Evolutionary conservation across 2,113 vertebrate species (phyloP).

Genomic region (Ochotona princeps): DNA sequence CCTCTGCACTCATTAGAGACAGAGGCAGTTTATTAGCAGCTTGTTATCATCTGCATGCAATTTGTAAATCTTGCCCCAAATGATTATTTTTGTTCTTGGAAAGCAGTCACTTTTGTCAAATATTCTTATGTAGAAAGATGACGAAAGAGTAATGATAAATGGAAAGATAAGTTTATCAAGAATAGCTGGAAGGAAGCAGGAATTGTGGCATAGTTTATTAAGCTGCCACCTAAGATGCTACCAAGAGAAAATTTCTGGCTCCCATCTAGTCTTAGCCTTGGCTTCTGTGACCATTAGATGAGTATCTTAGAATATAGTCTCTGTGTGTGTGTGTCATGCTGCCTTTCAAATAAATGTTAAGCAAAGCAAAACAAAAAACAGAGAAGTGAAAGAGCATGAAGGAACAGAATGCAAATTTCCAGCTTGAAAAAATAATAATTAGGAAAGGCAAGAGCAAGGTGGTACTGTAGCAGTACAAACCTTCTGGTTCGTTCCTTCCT

Average conservation of each 20-base stretch:
- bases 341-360: too few species aligned
- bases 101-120: constrained; percentile 47
- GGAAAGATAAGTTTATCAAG: neutral
- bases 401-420: neutral
- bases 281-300: too few species aligned
- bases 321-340: too few species aligned
- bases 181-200: neutral
- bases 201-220: too few species aligned
- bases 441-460: neutral
- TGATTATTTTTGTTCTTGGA: constrained; percentile 61
- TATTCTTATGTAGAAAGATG: constrained; percentile 35
- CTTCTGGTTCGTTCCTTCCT: neutral
- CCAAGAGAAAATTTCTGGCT: too few species aligned
- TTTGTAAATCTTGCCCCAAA: constrained; percentile 64
- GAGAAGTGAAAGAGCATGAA: neutral
- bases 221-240: too few species aligned
- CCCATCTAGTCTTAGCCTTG: too few species aligned
- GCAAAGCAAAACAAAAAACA: too few species aligned
- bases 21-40: constrained; percentile 59
- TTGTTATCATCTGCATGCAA: constrained; percentile 52
- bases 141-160: constrained; percentile 37
- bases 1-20: constrained; percentile 24
- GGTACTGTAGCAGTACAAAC: rapidly evolving
- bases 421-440: neutral
- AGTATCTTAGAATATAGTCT: too few species aligned